Evolutionary conservation across 2,888 invertebrate genomes (phyloP), one percentile per base, ranked within the genome.

Genomic region (Nowickia ferox): DNA sequence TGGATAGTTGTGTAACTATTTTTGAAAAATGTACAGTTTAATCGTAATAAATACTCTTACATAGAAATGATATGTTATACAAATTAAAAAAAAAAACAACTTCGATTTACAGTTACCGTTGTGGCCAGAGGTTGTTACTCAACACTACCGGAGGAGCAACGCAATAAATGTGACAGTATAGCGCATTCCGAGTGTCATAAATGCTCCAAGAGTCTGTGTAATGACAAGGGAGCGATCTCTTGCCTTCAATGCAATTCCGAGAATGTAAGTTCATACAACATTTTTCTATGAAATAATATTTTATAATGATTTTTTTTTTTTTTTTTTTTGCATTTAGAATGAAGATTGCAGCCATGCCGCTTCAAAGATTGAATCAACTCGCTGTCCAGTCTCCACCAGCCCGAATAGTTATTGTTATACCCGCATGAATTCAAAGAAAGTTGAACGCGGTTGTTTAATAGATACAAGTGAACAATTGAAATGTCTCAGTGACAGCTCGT

Each of bases 391-490:
- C 2, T 89, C 92, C 46, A 89, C 90, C 3, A 87, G 90, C 0
- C 82, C 75, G 4, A 92, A 92, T 59, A 90, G 92, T n/a, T 92
- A 91, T 59, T 92, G 92, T 79, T 92, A 88, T 51, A 89, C 90
- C 9, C 88, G 88, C 22, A 53, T 65, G 65, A 66, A 68, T 1
- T 48, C 79, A 3, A 77, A 57, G 6, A 42, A 82, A n/a, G 59
- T 89, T 0, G 84, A 88, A 61, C 87, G 93, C 0, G 92, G 93
- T 19, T 92, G 92, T 72, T 87, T 91, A 0, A 51, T 89, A 9
- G 88, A 89, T 44, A 86, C 89, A 0, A 86, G 87, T 71, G 89
- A 92, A 55, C 92, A 92, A 46, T 55, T 86, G 10, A 87, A 78
- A 11, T 92, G 93, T 44, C 82, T 90, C 48, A 57, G 75, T 1